phyloP scores from a whole-genome alignment of 2,113 vertebrate genomes.

The Seriola rivoliana region DNA sequence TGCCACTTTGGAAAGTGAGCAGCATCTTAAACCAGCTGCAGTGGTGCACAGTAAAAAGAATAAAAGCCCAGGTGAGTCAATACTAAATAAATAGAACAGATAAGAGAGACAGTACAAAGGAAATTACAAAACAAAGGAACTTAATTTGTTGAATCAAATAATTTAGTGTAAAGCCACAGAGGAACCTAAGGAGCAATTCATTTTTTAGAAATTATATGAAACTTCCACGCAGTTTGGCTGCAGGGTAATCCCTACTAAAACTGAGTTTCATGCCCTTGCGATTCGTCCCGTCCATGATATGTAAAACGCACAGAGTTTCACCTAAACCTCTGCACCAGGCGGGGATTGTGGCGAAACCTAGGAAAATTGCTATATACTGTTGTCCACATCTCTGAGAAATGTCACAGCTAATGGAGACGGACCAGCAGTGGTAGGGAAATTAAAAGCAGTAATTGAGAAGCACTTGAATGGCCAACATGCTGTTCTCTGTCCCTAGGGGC shows the following conservation, averaged over 20 bases:
- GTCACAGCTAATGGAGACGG: conserved; percentile 71
- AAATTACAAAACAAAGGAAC: background rate
- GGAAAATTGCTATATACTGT: conserved; percentile 23
- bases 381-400: conserved; percentile 57
- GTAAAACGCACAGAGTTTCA: conserved; percentile 2
- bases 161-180: background rate
- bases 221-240: background rate
- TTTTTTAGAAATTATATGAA: background rate
- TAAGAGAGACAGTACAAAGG: background rate
- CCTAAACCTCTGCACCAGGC: conserved; percentile 21
- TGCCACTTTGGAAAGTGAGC: no score
- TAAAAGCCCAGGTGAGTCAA: background rate
- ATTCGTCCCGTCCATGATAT: background rate
- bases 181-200: background rate
- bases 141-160: background rate
- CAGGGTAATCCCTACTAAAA: background rate
- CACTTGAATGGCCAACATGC: conserved; percentile 72
- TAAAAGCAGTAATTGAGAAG: conserved; percentile 74
- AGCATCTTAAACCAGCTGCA: background rate
- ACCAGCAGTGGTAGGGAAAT: conserved; percentile 61
- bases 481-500: conserved; percentile 61
- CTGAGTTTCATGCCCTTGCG: background rate
- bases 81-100: background rate
- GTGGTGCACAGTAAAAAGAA: background rate
- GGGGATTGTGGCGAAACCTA: background rate